Percentiles rank a stretch among this genome's conserved stretches.
Evolutionary conservation across 1,140 invertebrate species (phyloP).

Genomic region (Caenorhabditis tropicalis): DNA sequence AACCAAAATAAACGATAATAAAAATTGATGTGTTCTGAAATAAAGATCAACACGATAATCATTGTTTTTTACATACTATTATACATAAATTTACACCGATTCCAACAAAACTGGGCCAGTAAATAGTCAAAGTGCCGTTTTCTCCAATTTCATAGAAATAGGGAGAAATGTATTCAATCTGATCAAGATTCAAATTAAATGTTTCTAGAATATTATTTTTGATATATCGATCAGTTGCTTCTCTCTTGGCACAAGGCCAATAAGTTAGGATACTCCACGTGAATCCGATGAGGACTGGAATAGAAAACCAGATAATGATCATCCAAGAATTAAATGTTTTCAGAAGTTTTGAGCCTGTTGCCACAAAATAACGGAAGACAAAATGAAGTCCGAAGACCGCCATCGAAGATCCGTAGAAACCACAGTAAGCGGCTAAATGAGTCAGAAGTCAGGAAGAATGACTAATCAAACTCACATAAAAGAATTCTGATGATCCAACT

Average conservation of each 20-base stretch:
- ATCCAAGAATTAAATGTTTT: background rate
- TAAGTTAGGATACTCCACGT: background rate
- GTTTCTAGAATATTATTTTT: background rate
- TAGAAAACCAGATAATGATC: background rate
- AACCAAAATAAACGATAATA: background rate
- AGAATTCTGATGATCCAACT: background rate
- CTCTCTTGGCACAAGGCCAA: background rate
- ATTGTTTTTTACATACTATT: background rate
- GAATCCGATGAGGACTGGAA: background rate
- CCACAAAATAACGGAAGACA: background rate
- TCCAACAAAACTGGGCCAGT: constrained; percentile 7
- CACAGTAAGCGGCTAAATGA: background rate
- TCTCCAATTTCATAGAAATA: background rate
- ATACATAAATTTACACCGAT: background rate
- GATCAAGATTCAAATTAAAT: background rate
- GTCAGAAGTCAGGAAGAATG: too few species aligned
- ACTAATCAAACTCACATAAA: background rate
- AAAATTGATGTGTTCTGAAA: background rate
- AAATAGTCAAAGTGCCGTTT: background rate
- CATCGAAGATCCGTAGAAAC: background rate
- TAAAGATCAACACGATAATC: background rate
- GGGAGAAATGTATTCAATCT: background rate
- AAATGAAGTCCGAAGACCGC: background rate
- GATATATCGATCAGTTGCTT: background rate
- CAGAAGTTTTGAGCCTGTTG: background rate